Percentiles rank a stretch among this genome's conserved stretches.
phyloP scores from a whole-genome alignment of 1,140 invertebrate genomes.

The fruit fly (Drosophila melanogaster) region Release_6_plus_ISO1_MT NT_037436.4:382501-383000 shows the following conservation, averaged over 20 bases:
- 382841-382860: slow-evolving; percentile 78
- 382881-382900: slow-evolving; percentile 85
- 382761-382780: slow-evolving; percentile 35
- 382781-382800: background rate
- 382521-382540: slow-evolving; percentile 78
- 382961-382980: slow-evolving; percentile 72
- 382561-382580: slow-evolving; percentile 83
- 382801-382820: slow-evolving; percentile 10
- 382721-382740: slow-evolving; percentile 8
- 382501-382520: slow-evolving; percentile 32
- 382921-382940: slow-evolving; percentile 84
- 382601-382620: slow-evolving; percentile 18
- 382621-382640: slow-evolving; percentile 50
- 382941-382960: slow-evolving; percentile 80
- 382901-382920: slow-evolving; percentile 84
- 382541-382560: slow-evolving; percentile 84
- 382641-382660: slow-evolving; percentile 78
- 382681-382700: slow-evolving; percentile 65
- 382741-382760: slow-evolving; percentile 34
- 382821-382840: slow-evolving; percentile 73
- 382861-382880: slow-evolving; percentile 82
- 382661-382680: slow-evolving; percentile 66
- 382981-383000: slow-evolving; percentile 44
- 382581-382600: slow-evolving; percentile 76
- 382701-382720: slow-evolving; percentile 64